Base-by-base conservation (phyloP, 2,797 vertebrate genomes). In the Pelobates cultripes region DNA sequence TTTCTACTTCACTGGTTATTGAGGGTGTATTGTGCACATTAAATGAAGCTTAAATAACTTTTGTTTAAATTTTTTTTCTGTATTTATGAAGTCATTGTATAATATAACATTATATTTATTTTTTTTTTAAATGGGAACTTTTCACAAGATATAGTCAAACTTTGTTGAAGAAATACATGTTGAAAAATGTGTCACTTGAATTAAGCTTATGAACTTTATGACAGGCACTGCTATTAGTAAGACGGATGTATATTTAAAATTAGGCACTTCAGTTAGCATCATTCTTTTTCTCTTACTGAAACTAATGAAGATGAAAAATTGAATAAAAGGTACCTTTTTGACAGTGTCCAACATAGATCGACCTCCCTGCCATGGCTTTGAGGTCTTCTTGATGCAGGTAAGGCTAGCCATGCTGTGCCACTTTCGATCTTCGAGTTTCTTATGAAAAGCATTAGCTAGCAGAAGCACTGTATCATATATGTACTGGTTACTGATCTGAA, bases 321-420 rank as follows among this genome's bases (percentile, higher is more conserved):
- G 41, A 28, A 40, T 72, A 0, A 70, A 83, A 72, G 0, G 7
- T 93, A 99, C 98, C 98, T 99, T 98, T 88, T 97, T 98, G 79
- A 99, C 94, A n/a, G 97, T 98, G 73, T 99, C 97, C 90, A 99
- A 88, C 97, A 99, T 99, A 67, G 97, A 97, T 69, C 96, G 95
- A n/a, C 98, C 98, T 77, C 98, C 97, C 89, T 99, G 97, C 98
- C 98, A 99, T 0, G 98, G 97, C 82, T 99, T 99, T 51, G 98
- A 96, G 89, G 93, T 98, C 90, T 99, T 99, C 89, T 97, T 93
- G 90, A 99, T 99, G 90, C 98, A 99, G 44, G 95, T 97, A 84
- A 99, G 91, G 86, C 98, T 99, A 60, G 98, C 98, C 98, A 99
- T 99, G 91, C 98, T 99, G 92, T 99, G 98, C 98, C 98, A 99